Conservation (phyloP, 2,888 invertebrate genomes). For the Pollenia amentaria region DNA sequence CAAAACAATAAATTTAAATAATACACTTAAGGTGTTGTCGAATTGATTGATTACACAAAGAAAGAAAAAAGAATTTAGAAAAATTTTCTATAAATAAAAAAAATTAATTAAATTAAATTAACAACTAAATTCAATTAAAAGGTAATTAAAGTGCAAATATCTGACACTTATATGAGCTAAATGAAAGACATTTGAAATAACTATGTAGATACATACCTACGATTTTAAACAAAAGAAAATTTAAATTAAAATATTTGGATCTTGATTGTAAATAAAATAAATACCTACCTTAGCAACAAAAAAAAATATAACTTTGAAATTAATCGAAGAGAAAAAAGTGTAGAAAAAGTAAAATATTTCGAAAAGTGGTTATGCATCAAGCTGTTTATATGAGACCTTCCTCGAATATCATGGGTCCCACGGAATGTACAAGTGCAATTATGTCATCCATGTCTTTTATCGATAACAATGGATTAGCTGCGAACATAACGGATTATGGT, state of each 20-base stretch:
- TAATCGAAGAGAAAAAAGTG: constrained; percentile 19
- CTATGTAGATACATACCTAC: too few relatives aligned
- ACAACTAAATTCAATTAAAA: constrained; percentile 37
- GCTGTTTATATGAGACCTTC: constrained; percentile 78
- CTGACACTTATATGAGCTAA: constrained; percentile 58
- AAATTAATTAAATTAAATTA: constrained; percentile 57
- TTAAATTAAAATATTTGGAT: constrained; percentile 59
- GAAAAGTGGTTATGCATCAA: constrained; percentile 77
- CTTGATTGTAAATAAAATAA: constrained; percentile 61
- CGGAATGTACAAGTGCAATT: constrained; percentile 82
- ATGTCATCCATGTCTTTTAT: constrained; percentile 82
- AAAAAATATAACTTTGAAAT: constrained; percentile 17
- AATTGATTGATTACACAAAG: constrained; percentile 62
- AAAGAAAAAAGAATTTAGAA: constrained; percentile 22
- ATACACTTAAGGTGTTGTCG: constrained; percentile 29
- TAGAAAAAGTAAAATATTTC: constrained; percentile 29
- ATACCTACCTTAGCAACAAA: constrained; percentile 15
- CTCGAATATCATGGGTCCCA: constrained; percentile 80
- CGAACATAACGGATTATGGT: constrained; percentile 82
- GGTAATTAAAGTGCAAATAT: constrained; percentile 61
- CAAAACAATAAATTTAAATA: constrained; percentile 30
- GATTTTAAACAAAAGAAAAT: constrained; percentile 9
- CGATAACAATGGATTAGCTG: constrained; percentile 81
- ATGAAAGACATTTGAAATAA: constrained; percentile 46
- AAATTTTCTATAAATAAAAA: constrained; percentile 32